Conservation (phyloP, 2,888 invertebrate genomes). For the Synanthedon myopaeformis region DNA sequence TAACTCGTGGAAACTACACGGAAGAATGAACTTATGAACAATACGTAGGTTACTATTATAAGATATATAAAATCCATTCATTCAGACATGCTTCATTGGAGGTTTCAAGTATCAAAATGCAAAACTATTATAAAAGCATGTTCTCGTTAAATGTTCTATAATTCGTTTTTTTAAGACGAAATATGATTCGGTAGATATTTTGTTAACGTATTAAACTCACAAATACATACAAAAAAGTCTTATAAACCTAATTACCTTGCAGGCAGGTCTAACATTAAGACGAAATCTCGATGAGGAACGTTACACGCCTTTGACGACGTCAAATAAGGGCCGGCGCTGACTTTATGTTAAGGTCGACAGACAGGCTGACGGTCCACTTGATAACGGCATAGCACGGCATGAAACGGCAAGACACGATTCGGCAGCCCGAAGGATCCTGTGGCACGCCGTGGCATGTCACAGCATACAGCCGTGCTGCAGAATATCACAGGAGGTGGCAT, state of each 20-base stretch:
- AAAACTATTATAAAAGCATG: not conserved
- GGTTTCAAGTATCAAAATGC: not conserved
- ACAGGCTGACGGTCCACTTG: too few species aligned
- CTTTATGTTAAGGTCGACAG: too few species aligned
- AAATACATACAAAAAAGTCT: conserved; percentile 32
- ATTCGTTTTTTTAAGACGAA: conserved; percentile 23
- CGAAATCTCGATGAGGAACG: conserved; percentile 22
- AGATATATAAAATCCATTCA: not conserved
- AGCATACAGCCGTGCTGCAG: too few species aligned
- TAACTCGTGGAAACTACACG: conserved; percentile 24
- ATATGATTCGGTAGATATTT: conserved; percentile 22
- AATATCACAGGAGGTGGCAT: too few species aligned
- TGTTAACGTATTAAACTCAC: conserved; percentile 37
- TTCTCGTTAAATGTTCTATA: not conserved
- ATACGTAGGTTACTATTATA: conserved; percentile 7
- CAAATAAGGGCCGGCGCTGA: not conserved
- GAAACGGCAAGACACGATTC: too few species aligned
- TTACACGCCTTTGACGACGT: not conserved
- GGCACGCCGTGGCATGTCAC: too few species aligned
- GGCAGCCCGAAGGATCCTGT: too few species aligned
- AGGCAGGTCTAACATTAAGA: conserved; percentile 31
- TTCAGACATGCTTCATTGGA: not conserved
- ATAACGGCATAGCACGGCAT: too few species aligned
- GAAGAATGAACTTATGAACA: conserved; percentile 32
- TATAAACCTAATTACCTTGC: conserved; percentile 39